phyloP scores from a whole-genome alignment of 2,797 vertebrate species.

The Vespertilio murinus region DNA sequence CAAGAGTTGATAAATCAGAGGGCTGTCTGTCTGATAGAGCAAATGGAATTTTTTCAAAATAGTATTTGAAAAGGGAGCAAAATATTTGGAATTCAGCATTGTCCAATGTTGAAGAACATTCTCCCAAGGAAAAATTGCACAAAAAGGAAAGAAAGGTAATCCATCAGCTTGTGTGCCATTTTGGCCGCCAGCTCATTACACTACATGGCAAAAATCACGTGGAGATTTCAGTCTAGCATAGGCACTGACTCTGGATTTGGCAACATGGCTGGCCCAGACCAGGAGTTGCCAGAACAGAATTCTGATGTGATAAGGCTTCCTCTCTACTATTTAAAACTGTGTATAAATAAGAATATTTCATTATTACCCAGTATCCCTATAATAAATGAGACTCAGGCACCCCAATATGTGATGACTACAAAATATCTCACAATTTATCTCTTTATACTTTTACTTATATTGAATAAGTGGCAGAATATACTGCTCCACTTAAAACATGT shows the following conservation, averaged over 20 bases:
- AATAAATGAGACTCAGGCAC: not conserved
- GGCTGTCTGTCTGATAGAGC: not conserved
- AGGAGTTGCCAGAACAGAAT: not conserved
- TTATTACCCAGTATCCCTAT: not conserved
- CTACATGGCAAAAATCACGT: not conserved
- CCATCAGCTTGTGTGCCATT: not conserved
- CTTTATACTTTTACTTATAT: not conserved
- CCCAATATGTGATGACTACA: not conserved
- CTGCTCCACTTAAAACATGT: conserved; percentile 31
- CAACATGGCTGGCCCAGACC: not conserved
- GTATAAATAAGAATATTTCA: not conserved
- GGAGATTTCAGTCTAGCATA: not conserved
- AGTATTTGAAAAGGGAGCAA: not conserved
- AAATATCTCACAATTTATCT: not conserved
- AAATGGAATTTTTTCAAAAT: conserved; percentile 40
- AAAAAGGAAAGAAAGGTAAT: not conserved
- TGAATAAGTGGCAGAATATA: conserved; percentile 14
- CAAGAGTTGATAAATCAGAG: not conserved
- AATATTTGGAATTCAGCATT: not conserved
- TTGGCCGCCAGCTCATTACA: not conserved
- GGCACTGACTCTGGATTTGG: not conserved
- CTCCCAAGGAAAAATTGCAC: not conserved
- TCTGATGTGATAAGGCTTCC: not conserved
- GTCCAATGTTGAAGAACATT: not conserved
- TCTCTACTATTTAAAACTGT: not conserved